A percentile compares a stretch with the other conserved stretches of the same genome.
Evolutionary conservation across 2,113 vertebrate species (phyloP).

Genomic region (Urocolius indicus): DNA sequence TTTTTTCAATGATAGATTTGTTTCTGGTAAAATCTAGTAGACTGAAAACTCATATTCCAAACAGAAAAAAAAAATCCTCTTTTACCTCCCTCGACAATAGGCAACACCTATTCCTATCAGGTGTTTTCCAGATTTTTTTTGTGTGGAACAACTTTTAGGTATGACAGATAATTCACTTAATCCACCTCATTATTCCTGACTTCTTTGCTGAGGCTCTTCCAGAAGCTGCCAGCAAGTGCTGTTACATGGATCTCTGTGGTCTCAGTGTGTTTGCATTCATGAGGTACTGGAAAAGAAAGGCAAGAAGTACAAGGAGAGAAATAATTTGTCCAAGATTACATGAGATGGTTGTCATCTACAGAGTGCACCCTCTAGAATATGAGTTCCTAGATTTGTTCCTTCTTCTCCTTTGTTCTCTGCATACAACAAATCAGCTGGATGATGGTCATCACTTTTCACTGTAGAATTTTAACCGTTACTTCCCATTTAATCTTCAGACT

Average conservation of each 20-base stretch:
- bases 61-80: not conserved
- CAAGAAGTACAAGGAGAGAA: accelerated
- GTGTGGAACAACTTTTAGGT: not conserved
- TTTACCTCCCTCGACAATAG: not conserved
- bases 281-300: not conserved
- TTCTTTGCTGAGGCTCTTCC: not conserved
- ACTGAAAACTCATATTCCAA: not conserved
- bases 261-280: not conserved
- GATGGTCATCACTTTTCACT: not conserved
- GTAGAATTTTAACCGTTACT: not conserved
- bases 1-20: not conserved
- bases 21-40: not conserved
- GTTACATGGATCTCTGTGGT: not conserved
- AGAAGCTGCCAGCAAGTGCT: not conserved
- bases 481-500: not conserved
- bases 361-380: not conserved
- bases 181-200: not conserved
- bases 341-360: not conserved
- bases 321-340: not conserved
- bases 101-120: not conserved
- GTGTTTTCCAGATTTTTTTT: not conserved
- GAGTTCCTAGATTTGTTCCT: not conserved
- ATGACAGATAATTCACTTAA: not conserved
- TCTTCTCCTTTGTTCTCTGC: not conserved
- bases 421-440: not conserved